phyloP scores from a whole-genome alignment of 1,140 invertebrate genomes.

The Drosophila tristis region DNA sequence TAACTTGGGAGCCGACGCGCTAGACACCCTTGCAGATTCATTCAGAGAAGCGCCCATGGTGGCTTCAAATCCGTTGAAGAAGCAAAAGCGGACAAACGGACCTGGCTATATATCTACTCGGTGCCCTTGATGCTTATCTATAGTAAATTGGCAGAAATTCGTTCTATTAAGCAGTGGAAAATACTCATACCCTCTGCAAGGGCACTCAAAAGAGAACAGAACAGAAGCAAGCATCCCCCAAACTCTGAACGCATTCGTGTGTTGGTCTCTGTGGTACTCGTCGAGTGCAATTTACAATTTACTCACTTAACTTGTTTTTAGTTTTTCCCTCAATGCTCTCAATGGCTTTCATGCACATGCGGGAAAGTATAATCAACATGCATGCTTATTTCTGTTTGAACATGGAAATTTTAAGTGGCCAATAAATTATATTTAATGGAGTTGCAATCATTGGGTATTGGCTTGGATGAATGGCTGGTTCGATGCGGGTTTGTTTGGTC shows the following conservation, averaged over 20 bases:
- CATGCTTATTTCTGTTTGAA: constrained; percentile 60
- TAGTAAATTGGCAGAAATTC: too few species aligned
- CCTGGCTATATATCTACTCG: too few species aligned
- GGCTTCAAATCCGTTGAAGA: too few species aligned
- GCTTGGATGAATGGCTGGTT: constrained; percentile 3
- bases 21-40: too few species aligned
- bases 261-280: constrained; percentile 6
- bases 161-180: too few species aligned
- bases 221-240: constrained; percentile 3
- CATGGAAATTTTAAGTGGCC: constrained; percentile 56
- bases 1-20: too few species aligned
- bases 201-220: not conserved
- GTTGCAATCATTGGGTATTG: constrained; percentile 20
- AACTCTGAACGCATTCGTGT: constrained; percentile 6
- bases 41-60: too few species aligned
- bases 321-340: constrained; percentile 31
- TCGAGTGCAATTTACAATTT: constrained; percentile 53
- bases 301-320: constrained; percentile 48
- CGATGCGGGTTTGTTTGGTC: not conserved
- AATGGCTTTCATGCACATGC: constrained; percentile 39
- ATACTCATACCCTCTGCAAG: too few species aligned
- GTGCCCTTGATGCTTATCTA: too few species aligned
- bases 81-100: too few species aligned
- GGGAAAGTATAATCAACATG: constrained; percentile 49
- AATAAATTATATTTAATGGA: constrained; percentile 58